phyloP scores from a whole-genome alignment of 2,797 vertebrate species.

The Hippoglossus hippoglossus region DNA sequence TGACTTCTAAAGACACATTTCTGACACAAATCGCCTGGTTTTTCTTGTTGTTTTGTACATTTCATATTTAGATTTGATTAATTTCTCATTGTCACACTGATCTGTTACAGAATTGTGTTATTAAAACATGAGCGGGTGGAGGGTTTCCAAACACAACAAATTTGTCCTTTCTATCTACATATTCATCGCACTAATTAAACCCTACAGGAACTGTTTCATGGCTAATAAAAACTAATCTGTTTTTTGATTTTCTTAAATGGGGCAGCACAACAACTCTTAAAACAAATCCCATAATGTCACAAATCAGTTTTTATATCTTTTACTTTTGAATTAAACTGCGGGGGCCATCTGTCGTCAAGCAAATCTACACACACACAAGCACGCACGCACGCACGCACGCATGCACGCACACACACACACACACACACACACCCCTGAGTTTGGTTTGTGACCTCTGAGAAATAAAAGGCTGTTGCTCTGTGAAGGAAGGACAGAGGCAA shows the following conservation, averaged over 20 bases:
- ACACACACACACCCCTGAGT: neutral
- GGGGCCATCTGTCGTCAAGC: neutral
- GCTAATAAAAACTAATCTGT: neutral
- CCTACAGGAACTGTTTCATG: conserved; percentile 9
- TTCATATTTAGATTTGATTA: neutral
- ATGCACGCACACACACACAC: too few species aligned
- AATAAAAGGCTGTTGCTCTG: conserved; percentile 21
- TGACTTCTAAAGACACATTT: too few species aligned
- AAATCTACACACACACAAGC: neutral
- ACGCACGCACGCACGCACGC: too few species aligned
- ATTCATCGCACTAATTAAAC: conserved; percentile 25
- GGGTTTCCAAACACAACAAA: conserved; percentile 17
- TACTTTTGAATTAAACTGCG: neutral
- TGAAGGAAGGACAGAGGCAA: conserved; percentile 20
- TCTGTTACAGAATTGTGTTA: neutral
- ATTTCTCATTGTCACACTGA: neutral
- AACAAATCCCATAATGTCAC: neutral
- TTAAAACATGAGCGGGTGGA: neutral
- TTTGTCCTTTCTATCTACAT: conserved; percentile 16
- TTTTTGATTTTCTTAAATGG: conserved; percentile 1
- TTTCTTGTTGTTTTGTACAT: neutral
- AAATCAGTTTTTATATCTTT: neutral
- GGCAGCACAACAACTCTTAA: conserved; percentile 12
- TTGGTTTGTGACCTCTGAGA: conserved; percentile 30
- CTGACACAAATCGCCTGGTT: too few species aligned